A percentile compares a stretch with the other conserved stretches of the same genome.
phyloP scores from a whole-genome alignment of 2,888 invertebrate genomes.

The Eristalis tenax region DNA sequence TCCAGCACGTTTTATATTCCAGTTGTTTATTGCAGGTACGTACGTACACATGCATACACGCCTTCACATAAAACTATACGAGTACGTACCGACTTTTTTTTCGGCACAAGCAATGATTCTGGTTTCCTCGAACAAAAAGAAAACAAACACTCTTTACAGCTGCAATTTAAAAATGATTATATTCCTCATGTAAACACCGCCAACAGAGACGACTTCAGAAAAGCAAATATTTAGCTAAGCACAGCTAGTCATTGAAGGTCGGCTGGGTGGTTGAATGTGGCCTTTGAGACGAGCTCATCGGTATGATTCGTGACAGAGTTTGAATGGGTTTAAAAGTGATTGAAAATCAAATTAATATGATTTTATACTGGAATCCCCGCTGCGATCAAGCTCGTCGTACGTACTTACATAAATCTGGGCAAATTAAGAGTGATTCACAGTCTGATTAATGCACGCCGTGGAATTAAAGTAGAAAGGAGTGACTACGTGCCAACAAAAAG shows the following conservation, averaged over 20 bases:
- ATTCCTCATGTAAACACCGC: not conserved
- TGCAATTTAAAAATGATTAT: not conserved
- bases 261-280: not conserved
- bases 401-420: not conserved
- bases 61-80: not conserved
- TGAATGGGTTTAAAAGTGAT: not conserved
- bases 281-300: not conserved
- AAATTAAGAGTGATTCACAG: no score
- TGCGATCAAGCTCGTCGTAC: not conserved
- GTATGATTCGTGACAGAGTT: not conserved
- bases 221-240: not conserved
- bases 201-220: not conserved
- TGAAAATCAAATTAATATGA: not conserved
- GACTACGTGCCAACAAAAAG: not conserved
- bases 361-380: not conserved
- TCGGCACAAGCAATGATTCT: not conserved
- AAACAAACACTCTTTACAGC: not conserved
- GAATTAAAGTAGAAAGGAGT: not conserved
- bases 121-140: not conserved
- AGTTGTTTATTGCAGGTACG: not conserved
- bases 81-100: not conserved
- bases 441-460: not conserved
- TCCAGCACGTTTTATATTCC: not conserved
- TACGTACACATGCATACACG: not conserved
- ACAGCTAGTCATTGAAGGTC: not conserved